These are phyloP conservation scores for Paracanthobrama guichenoti DNA, from an alignment of 2,113 vertebrate species.

Conservation along the genomic window DNA sequence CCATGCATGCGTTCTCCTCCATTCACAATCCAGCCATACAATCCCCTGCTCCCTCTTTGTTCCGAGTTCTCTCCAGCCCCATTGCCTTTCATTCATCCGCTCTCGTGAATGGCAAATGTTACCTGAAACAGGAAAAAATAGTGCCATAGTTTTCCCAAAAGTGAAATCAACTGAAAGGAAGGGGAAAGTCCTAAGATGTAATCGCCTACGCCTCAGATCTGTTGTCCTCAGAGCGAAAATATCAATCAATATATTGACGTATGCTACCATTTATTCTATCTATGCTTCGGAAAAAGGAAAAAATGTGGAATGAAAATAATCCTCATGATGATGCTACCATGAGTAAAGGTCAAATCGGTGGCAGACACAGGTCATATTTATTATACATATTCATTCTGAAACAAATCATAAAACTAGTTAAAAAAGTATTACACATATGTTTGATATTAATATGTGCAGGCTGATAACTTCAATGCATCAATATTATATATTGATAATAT, in stretches of 20 bases:
- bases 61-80: constrained; percentile 62
- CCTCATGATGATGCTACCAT: neutral
- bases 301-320: neutral
- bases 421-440: no score
- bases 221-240: neutral
- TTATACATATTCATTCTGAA: neutral
- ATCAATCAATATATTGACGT: neutral
- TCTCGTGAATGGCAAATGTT: constrained; percentile 52
- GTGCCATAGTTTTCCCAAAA: constrained; percentile 61
- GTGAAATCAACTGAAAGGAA: constrained; percentile 68
- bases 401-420: neutral
- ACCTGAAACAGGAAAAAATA: constrained; percentile 65
- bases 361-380: neutral
- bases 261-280: neutral
- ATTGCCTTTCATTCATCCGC: constrained; percentile 64
- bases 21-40: constrained; percentile 75
- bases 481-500: constrained; percentile 1
- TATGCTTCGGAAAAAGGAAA: neutral
- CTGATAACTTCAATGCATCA: neutral
- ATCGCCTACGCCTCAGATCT: neutral
- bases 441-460: neutral
- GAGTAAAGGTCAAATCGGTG: neutral
- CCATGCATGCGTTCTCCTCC: constrained; percentile 58
- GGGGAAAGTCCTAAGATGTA: constrained; percentile 55
- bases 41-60: constrained; percentile 73